A percentile compares a stretch with the other conserved stretches of the same genome.
phyloP scores from a whole-genome alignment of 2,113 vertebrate species.

The Polypterus bichir region DNA sequence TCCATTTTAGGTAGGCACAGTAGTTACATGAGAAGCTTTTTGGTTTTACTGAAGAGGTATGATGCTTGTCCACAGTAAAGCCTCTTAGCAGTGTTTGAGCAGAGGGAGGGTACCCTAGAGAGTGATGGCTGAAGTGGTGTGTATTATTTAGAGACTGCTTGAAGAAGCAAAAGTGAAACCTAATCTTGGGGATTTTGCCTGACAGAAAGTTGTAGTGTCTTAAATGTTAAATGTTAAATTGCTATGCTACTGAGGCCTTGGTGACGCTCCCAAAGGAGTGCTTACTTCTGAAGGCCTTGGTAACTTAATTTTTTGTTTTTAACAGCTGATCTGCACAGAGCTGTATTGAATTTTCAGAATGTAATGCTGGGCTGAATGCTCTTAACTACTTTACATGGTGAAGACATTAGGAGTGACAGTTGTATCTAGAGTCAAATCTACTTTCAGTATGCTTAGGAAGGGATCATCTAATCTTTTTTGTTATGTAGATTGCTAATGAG shows the following conservation, averaged over 20 bases:
- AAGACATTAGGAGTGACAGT: background rate
- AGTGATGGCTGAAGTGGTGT: too few relatives aligned
- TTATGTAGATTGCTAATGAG: slow-evolving; percentile 1
- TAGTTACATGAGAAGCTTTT: too few relatives aligned
- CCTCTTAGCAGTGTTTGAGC: too few relatives aligned
- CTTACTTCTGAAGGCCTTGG: background rate
- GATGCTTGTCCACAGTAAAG: too few relatives aligned
- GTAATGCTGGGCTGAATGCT: background rate
- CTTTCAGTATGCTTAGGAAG: too few relatives aligned
- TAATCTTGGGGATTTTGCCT: too few relatives aligned
- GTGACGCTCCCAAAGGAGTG: background rate
- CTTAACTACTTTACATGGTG: background rate
- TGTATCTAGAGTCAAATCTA: background rate
- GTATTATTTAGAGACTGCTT: too few relatives aligned
- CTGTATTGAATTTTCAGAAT: slow-evolving; percentile 2
- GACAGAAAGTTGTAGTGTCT: background rate
- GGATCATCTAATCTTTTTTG: background rate
- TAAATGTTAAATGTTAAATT: background rate
- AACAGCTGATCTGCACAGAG: slow-evolving; percentile 3
- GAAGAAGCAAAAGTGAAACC: too few relatives aligned
- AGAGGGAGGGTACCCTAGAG: too few relatives aligned
- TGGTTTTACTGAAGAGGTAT: too few relatives aligned
- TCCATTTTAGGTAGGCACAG: too few relatives aligned
- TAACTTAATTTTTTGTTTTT: slow-evolving; percentile 3
- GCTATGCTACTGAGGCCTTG: background rate